These are phyloP conservation scores for Axinella damicornis DNA, from an alignment of 37 sponge, comb jelly and placozoan genomes.

Conservation along the genomic window DNA sequence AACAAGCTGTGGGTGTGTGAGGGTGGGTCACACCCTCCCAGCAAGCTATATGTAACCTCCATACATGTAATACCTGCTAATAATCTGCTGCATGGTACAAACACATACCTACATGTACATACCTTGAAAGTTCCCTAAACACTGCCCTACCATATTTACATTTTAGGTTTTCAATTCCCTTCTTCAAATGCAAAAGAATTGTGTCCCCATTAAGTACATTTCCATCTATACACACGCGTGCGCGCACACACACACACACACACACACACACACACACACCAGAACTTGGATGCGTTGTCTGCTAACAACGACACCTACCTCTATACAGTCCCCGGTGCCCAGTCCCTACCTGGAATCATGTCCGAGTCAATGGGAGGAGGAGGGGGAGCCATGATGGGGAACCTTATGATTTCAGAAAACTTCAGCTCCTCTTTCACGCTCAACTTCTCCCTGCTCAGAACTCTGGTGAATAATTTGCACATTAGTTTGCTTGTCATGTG, in stretches of 20 bases:
- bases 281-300: slow-evolving; percentile 81
- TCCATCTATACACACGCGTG: background rate
- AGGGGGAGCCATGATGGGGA: background rate
- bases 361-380: background rate
- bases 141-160: too few relatives aligned
- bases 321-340: slow-evolving; percentile 49
- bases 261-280: background rate
- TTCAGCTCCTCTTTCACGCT: slow-evolving; percentile 29
- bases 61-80: too few relatives aligned
- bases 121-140: too few relatives aligned
- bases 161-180: too few relatives aligned
- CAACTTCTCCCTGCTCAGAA: slow-evolving; percentile 76
- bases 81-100: too few relatives aligned
- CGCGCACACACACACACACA: background rate
- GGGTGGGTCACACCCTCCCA: too few relatives aligned
- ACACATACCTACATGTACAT: too few relatives aligned
- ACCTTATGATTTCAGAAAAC: background rate
- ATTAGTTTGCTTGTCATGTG: too few relatives aligned
- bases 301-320: slow-evolving; percentile 59
- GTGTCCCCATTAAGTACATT: too few relatives aligned
- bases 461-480: slow-evolving; percentile 56
- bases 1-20: slow-evolving; percentile 48
- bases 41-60: too few relatives aligned
- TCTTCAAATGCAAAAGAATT: too few relatives aligned
- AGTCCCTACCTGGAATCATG: background rate